These are phyloP conservation scores for Pseudorhombus dupliciocellatus DNA, from an alignment of 2,113 vertebrate genomes.

Conservation along the genomic window DNA sequence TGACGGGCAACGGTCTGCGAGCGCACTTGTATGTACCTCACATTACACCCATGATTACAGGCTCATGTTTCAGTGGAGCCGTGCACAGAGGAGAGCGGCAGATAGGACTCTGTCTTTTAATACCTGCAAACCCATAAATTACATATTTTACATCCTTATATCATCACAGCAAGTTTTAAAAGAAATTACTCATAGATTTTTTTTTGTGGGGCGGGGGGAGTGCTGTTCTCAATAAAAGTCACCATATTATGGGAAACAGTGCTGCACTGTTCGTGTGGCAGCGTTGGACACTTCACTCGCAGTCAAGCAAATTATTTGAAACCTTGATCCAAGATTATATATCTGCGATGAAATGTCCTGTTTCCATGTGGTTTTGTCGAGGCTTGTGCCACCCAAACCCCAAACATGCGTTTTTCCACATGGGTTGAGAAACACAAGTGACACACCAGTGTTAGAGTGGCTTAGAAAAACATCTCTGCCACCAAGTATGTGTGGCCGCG, in stretches of 20 bases:
- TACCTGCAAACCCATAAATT: slow-evolving; percentile 30
- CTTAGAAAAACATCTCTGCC: slow-evolving; percentile 48
- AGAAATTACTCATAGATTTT: slow-evolving; percentile 44
- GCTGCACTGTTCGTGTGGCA: slow-evolving; percentile 37
- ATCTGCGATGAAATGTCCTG: slow-evolving; percentile 66
- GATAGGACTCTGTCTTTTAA: slow-evolving; percentile 25
- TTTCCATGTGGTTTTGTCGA: slow-evolving; percentile 72
- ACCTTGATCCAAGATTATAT: slow-evolving; percentile 60
- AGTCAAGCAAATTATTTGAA: slow-evolving; percentile 58
- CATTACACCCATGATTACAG: not conserved
- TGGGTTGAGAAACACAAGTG: slow-evolving; percentile 64
- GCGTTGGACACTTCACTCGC: slow-evolving; percentile 46
- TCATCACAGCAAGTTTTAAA: slow-evolving; percentile 45
- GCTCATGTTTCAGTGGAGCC: slow-evolving; percentile 1
- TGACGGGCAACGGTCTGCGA: not conserved
- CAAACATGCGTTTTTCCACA: slow-evolving; percentile 71
- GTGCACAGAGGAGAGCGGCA: slow-evolving; percentile 3
- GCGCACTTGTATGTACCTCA: not conserved
- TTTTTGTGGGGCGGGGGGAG: slow-evolving; percentile 41
- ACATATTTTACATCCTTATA: slow-evolving; percentile 32
- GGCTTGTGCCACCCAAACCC: slow-evolving; percentile 72
- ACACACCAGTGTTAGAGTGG: slow-evolving; percentile 54
- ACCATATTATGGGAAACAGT: slow-evolving; percentile 40
- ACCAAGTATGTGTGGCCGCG: slow-evolving; percentile 54
- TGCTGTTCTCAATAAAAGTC: slow-evolving; percentile 44